Base-by-base conservation (phyloP, 2,888 invertebrate genomes). In the Diarsia brunnea region DNA sequence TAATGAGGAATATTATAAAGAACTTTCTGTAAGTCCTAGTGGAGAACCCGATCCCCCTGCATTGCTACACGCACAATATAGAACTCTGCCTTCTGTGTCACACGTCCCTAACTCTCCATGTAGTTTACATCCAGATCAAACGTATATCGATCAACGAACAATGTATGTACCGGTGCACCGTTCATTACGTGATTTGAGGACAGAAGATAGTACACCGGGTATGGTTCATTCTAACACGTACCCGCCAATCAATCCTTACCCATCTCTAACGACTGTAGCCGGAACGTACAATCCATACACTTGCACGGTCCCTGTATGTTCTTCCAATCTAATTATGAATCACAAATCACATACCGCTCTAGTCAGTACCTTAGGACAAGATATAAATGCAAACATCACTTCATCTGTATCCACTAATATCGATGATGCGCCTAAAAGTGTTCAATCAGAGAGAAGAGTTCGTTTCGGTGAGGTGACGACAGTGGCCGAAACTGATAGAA, bases 51-150 rank as follows among this genome's bases (percentile, higher is more conserved):
- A 92, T 24, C 92, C 92, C 43, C 96, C 96, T 5, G 96, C 93
- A 89, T 91, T 96, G 51, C 86, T 96, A 69, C 96, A 96, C 84
- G 96, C 95, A 38, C 96, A 96, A 71, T 95, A 96, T 78, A 94
- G 91, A 89, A 95, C 93, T 51, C 90, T 97, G 58, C 96, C 97
- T 12, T 93, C 94, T 47, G 94, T 97, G 61, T 95, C 96, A 74
- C 97, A 97, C 80, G 91, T 97, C 75, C 97, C 96, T 27, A 94
- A 96, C 85, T 95, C 96, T 74, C 95, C 96, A 66, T 97, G 97
- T 87, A 94, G 87, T 82, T 91, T 96, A 82, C 97, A 96, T 83
- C 96, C 96, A 27, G 93, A 95, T 75, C 91, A 92, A 90, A 93
- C 91, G 49, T 93, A 92, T 82, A 89, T 92, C 76, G 93, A 93